Evolutionary conservation across 1,140 invertebrate genomes (phyloP), one percentile per base, ranked within the genome.

Genomic region (Leguminivora glycinivorella): DNA sequence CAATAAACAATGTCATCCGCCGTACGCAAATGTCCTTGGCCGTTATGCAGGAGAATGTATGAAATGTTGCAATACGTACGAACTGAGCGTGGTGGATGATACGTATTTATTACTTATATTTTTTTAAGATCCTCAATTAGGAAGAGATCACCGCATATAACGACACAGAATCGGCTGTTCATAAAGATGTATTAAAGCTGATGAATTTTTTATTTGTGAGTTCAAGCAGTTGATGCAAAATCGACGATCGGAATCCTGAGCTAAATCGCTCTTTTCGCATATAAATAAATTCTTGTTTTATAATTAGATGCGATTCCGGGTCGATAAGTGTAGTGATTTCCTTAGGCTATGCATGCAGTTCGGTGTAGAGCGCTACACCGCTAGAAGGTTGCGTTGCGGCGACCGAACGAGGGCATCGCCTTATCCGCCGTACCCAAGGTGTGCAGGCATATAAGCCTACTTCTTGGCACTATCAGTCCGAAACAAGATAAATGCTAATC

Each of bases 1-100:
- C 79, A 81, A 81, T 81, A 76, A 78, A 78, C 76, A 81, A 78
- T 81, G 79, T 78, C 79, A 78, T 75, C 63, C 67, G 74, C 58
- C 38, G 58, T 63, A 25, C 58, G 58, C 40, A 25, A 67, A 70
- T 43, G 69, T 67, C 74, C 74, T 75, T 75, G 71, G 29, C 66
- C 67, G 71, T 69, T 66, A 67, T 67, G 68, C 24, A 58, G 47
- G 70, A 70, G 58, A 63, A 63, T 63, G 58, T 63, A 63, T 63
- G 26, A 63, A 63, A 63, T 63, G 58, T 63, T 34, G 58, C 58
- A 63, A 63, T 31, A 22, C 56, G 7, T 25, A 56, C 26, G n/a
- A 31, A 7, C 14, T 7, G 26, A 63, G 26, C 29, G 26, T 10
- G 7, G 58, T 34, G 58, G 58, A 63, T 63, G 58, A 63, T 63